Evolutionary conservation across 2,888 invertebrate genomes (phyloP), one percentile per base, ranked within the genome.

Genomic region (Cosmia trapezina): DNA sequence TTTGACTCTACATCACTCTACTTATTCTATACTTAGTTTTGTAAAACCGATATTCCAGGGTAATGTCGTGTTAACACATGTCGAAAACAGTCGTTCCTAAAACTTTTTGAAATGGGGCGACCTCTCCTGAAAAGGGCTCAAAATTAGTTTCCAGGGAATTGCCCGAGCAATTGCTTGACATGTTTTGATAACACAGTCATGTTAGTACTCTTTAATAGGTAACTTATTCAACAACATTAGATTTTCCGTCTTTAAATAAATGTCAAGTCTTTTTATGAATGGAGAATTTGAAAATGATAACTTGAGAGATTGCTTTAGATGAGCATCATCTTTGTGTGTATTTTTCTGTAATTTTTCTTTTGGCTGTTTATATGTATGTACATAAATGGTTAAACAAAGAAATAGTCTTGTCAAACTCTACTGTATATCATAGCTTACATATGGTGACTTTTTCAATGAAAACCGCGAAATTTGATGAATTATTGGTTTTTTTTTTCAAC

Each of bases 41-140:
- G 6, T 22, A 9, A 49, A 49, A 43, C 78, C 22, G 1, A 43
- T 63, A 33, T 57, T 47, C 14, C 14, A 51, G 17, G 37, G 6
- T 5, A 77, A 54, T 28, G n/a, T 7, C n/a, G 6, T 57, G 43
- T 68, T 47, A 69, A 62, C 61, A 56, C 56, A 59, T 81, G 81
- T 76, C 84, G 62, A 53, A 63, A 61, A 33, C 76, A 76, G 49
- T 73, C 54, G 53, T 47, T 60, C 7, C 61, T 66, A 22, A 76
- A 85, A 84, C 73, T 86, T 86, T 81, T 62, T 82, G 84, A 83
- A 74, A 81, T 60, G 63, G 81, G 84, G 43, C 59, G 61, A 68
- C 75, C 66, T 76, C 19, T 49, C 19, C 49, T 71, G 76, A 65
- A 75, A 76, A 70, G 69, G 84, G 73, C 43, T 63, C 53, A 65